Conservation (phyloP, 1,140 invertebrate species). For the Drosophila kurseongensis region DNA sequence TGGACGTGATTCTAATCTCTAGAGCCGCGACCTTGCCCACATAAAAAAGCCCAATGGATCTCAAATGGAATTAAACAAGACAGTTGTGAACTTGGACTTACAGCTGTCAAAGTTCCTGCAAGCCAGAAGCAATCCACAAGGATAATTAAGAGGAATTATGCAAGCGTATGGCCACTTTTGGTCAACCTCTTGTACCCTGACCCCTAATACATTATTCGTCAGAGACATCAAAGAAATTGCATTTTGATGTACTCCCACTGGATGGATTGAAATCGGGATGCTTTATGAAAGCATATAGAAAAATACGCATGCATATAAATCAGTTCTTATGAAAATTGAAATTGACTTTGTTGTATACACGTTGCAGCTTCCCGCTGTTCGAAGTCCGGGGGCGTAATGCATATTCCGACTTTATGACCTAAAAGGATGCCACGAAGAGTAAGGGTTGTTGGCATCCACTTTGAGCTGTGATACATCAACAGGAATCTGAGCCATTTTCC, state of each 20-base stretch:
- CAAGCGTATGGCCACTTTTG: conserved; percentile 30
- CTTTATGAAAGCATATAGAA: conserved; percentile 45
- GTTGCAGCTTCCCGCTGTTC: conserved; percentile 42
- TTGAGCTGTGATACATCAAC: conserved; percentile 26
- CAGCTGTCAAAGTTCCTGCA: conserved; percentile 50
- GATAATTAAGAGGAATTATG: conserved; percentile 55
- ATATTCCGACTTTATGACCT: conserved; percentile 61
- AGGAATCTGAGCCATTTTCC: conserved; percentile 26
- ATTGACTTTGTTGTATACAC: conserved; percentile 37
- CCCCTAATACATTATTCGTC: conserved; percentile 36
- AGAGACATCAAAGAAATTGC: conserved; percentile 67
- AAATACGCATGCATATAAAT: conserved; percentile 31
- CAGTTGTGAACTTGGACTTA: conserved; percentile 6
- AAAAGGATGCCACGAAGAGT: conserved; percentile 48
- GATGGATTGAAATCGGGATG: conserved; percentile 29
- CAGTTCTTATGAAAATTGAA: conserved; percentile 55
- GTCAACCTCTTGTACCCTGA: conserved; percentile 3
- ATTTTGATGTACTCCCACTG: conserved; percentile 45
- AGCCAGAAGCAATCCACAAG: conserved; percentile 14
- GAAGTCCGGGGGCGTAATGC: conserved; percentile 29
- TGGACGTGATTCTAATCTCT: conserved; percentile 67
- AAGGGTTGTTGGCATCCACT: conserved; percentile 53
- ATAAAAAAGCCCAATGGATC: conserved; percentile 20
- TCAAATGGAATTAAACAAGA: conserved; percentile 24
- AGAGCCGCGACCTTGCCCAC: conserved; percentile 27